Conservation (phyloP, 2,888 invertebrate genomes). For the Chrysodeixis includens region DNA sequence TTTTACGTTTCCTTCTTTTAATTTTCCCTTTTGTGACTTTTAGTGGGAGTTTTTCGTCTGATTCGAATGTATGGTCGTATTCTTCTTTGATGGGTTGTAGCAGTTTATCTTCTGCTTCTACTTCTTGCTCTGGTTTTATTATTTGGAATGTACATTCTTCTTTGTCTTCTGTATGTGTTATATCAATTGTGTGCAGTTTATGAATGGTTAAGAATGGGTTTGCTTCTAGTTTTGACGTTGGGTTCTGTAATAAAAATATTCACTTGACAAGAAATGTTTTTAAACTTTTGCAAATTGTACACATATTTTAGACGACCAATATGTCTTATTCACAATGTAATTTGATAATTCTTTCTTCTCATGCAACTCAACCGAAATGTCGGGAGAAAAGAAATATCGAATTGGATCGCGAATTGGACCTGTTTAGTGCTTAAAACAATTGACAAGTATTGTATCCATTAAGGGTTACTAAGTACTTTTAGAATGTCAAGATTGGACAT, state of each 20-base stretch:
- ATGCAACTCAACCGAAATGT: no score
- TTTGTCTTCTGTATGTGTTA: background rate
- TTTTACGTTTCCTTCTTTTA: constrained; percentile 36
- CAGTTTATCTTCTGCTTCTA: background rate
- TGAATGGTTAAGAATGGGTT: constrained; percentile 29
- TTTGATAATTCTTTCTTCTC: no score
- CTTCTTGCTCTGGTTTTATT: constrained; percentile 18
- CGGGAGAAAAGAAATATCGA: no score
- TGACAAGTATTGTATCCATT: no score
- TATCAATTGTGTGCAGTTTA: constrained; percentile 27
- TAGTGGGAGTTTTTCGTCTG: constrained; percentile 41
- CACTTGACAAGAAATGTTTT: no score
- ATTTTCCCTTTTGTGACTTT: constrained; percentile 13
- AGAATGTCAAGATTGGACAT: no score
- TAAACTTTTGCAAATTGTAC: no score
- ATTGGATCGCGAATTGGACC: no score
- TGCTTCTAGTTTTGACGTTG: constrained; percentile 7
- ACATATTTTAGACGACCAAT: no score
- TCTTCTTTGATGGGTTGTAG: constrained; percentile 27
- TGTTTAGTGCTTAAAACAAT: no score
- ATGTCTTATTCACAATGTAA: no score
- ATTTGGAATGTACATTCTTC: constrained; percentile 18
- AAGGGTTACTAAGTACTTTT: no score
- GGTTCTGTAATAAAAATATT: constrained; percentile 40
- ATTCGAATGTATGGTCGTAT: constrained; percentile 10